phyloP scores from a whole-genome alignment of 1,140 invertebrate genomes.

The Drosophila nikananu region DNA sequence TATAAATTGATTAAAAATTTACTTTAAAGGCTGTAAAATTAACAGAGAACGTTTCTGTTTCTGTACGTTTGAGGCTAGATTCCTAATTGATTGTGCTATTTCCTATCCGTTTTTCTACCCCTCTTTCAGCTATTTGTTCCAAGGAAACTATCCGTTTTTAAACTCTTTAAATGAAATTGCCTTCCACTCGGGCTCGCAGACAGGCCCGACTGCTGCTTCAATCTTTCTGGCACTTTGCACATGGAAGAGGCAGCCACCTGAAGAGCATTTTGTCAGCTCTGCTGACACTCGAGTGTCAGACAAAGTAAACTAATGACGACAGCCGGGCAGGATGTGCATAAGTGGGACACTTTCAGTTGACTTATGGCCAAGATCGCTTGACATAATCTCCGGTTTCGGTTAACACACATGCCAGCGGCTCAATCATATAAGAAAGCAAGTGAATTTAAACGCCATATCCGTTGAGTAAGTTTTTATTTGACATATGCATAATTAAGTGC shows the following conservation, averaged over 20 bases:
- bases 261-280: slow-evolving; percentile 52
- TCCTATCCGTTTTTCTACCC: not conserved
- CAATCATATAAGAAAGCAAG: slow-evolving; percentile 18
- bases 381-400: slow-evolving; percentile 34
- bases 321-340: slow-evolving; percentile 32
- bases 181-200: slow-evolving; percentile 23
- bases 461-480: slow-evolving; percentile 18
- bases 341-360: slow-evolving; percentile 38
- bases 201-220: slow-evolving; percentile 42
- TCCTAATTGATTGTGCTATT: not conserved
- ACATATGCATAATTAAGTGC: slow-evolving; percentile 45
- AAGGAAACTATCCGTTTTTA: not conserved
- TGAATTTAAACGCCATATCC: slow-evolving; percentile 14
- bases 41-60: no score
- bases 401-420: slow-evolving; percentile 35
- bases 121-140: not conserved
- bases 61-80: no score
- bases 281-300: slow-evolving; percentile 47
- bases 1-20: no score
- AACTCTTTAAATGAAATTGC: slow-evolving; percentile 29
- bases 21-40: no score
- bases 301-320: slow-evolving; percentile 54
- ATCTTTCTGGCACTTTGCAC: slow-evolving; percentile 51
- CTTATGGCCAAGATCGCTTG: slow-evolving; percentile 47
- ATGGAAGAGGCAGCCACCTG: slow-evolving; percentile 37